Base-by-base conservation (phyloP, 2,797 vertebrate species). In the Orientallactaga sibirica region DNA sequence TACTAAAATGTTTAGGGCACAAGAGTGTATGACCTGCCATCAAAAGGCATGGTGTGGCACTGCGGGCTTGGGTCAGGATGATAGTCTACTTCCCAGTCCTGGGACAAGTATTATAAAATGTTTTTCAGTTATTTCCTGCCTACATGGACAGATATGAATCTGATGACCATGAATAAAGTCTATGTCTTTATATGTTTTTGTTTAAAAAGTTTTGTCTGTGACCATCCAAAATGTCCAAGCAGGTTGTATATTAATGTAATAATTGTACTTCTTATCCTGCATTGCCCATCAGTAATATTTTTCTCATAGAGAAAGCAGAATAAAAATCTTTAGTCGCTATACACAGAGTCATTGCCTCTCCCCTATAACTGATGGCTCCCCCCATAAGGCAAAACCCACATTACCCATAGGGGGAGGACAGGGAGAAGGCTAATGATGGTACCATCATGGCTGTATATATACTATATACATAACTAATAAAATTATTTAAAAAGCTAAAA, bases 151-250 rank as follows among this genome's bases (percentile, higher is more conserved):
- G 22, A 9, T 27, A 67, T 76, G 41, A 79, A 68, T 71, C 29
- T 7, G 43, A 66, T 68, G 27, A 66, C 82, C 61, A 76, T 8
- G 3, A 61, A 37, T 73, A 16, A 1, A 52, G 25, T 43, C 25
- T 12, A 19, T 55, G 48, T 24, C 1, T 29, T 41, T 64, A 66
- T n/a, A 11, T 43, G 16, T 76, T 15, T 76, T 62, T 43, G 12
- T 86, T 83, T 91, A 66, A 15, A 86, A 88, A 79, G 27, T 74
- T 16, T 64, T 92, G 92, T 18, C 29, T 90, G 3, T 61, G 79
- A 5, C 25, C 22, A n/a, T 88, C 90, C 20, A 48, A 85, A 93
- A 86, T 19, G 15, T 67, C 24, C 10, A 64, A 61, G 19, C 7
- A 61, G 27, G 55, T 78, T 67, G 62, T 55, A 61, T 55, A n/a